Base-by-base conservation (phyloP, 2,797 vertebrate genomes). In the Falco columbarius region DNA sequence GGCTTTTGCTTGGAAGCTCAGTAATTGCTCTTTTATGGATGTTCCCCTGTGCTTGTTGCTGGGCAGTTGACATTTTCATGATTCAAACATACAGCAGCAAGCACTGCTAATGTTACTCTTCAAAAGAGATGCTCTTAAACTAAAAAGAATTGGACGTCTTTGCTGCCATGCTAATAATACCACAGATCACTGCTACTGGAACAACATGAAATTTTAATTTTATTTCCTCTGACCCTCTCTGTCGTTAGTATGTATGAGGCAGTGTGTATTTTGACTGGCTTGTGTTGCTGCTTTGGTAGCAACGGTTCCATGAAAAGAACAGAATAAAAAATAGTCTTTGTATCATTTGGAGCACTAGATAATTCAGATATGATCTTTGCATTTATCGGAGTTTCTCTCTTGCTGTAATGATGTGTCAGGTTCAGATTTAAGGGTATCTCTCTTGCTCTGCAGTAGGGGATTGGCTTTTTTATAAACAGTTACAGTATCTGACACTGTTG, bases 131-230 rank as follows among this genome's bases (percentile, higher is more conserved):
- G 74, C 74, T 94, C 46, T 94, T 66, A 82, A 89, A 84, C 67
- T 23, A 71, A 90, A 94, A 95, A 80, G 91, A 81, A 76, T 82
- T 92, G 81, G 61, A 42, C 92, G 80, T 71, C 77, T 91, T 81
- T 91, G 61, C 72, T 94, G 82, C 80, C 85, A 29, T 72, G 44
- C 34, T 91, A 77, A 58, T 95, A 91, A 55, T 83, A 86, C 70
- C 42, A 54, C 49, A 79, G 93, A 85, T 95, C 80, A 82, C 71
- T 62, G 67, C 63, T 89, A 7, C 38, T 92, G 66, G 76, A 89
- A 85, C 47, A 82, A 89, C 24, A 40, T 54, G 24, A 87, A 65
- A 67, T 63, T 92, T 84, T 87, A 40, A 40, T 56, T 92, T 81
- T 71, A 47, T 94, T 88, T 95, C 76, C 74, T 79, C 8, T 81